Evolutionary conservation across 2,888 invertebrate species (phyloP), one percentile per base, ranked within the genome.

Genomic region (Drosophila prolongata): DNA sequence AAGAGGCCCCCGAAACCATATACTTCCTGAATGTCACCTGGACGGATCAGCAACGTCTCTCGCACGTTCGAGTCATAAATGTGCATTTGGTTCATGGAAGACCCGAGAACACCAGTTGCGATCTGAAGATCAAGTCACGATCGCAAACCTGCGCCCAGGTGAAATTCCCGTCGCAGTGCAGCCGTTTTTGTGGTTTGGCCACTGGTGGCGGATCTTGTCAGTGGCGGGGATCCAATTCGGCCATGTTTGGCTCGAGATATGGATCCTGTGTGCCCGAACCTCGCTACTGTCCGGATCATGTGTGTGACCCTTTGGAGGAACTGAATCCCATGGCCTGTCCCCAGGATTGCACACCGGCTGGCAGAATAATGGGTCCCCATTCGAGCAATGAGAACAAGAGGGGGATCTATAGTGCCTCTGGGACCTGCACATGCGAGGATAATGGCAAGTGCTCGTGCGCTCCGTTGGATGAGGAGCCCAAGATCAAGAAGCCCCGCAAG

Each of bases 301-400:
- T 92, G 16, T 96, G 96, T 90, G 96, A 96, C 90, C 94, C 95
- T 4, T 90, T 96, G 61, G 96, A 96, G 90, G 87, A 93, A 16
- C 84, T 94, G 30, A 84, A 90, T 53, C 54, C 75, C 0, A 91
- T 92, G 3, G 93, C 95, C 35, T 96, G 96, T 87, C 96, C 96
- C 0, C 96, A 96, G 90, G 96, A 96, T 88, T 96, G 96, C 83
- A 93, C 94, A 9, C 82, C 78, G 0, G 77, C 84, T 1, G 68
- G 52, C 8, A 83, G 82, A 35, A 89, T 91, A 24, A 90, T 80
- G 71, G 92, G 92, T 6, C 90, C 91, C 0, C 90, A 90, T 30
- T 87, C 88, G 1, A 80, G 76, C 11, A 92, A 91, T 66, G 87
- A 88, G 3, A 89, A 90, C 42, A 85, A 82, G 11, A 77, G 78